Evolutionary conservation across 2,113 vertebrate species (phyloP), one percentile per base, ranked within the genome.

Genomic region (Physeter macrocephalus): DNA sequence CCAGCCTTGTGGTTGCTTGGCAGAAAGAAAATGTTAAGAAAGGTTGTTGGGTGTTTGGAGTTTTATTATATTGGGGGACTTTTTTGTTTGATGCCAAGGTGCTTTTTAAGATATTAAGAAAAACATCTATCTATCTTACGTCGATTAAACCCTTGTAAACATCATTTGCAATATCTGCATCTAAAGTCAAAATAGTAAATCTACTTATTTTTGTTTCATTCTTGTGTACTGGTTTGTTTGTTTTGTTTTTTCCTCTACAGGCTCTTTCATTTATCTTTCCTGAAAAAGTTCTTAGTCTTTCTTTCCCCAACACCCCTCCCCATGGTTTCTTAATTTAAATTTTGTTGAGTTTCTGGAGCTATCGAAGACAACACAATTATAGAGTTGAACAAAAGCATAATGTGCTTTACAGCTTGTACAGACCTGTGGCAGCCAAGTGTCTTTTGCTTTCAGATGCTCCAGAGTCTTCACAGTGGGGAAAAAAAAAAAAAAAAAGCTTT

Each of bases 231-330:
- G 8, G 80, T 83, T 72, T 52, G 49, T 52, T 52, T 52, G 15
- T 52, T 67, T 84, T 78, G 29, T 34, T 52, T 72, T 78, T 78
- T 27, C 18, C 78, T 71, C 25, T 54, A 7, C 13, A 52, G 64
- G 9, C 71, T 74, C 98, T 97, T 96, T 91, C 85, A 97, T 97
- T 97, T 69, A 85, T 90, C 93, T 93, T 94, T 95, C 57, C 96
- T 92, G 39, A 97, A 95, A 90, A 96, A 95, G 69, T 81, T 97
- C 1, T 88, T 98, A 64, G 2, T 97, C 85, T 94, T 66, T 36
- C 78, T 90, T 97, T 96, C 77, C 77, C 54, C 8, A 49, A 25
- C 23, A 49, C 34, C 14, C 34, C 57, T 77, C 46, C 62, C 74
- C 54, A 21, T 13, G 29, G 78, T 84, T 85, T 92, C 96, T 88